Evolutionary conservation across 2,888 invertebrate species (phyloP).

Genomic region (Rhingia campestris): DNA sequence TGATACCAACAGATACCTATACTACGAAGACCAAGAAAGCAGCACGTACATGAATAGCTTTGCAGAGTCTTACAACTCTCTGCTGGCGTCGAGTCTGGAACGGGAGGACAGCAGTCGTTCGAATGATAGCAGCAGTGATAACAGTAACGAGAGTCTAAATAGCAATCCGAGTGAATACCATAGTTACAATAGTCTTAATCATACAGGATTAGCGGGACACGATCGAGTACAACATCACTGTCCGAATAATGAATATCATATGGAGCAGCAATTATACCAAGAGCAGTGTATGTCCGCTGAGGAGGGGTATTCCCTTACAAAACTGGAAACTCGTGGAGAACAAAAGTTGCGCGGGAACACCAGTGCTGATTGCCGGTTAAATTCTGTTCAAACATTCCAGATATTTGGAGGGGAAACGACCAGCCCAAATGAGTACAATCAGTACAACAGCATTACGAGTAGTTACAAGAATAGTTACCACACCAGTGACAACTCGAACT

Average conservation of each 20-base stretch:
- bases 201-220: slow-evolving; percentile 74
- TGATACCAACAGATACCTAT: slow-evolving; percentile 61
- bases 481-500: slow-evolving; percentile 47
- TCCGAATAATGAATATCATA: slow-evolving; percentile 76
- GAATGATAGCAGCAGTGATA: slow-evolving; percentile 44
- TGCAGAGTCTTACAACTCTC: slow-evolving; percentile 81
- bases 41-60: slow-evolving; percentile 78
- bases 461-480: slow-evolving; percentile 35
- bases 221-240: slow-evolving; percentile 74
- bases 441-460: slow-evolving; percentile 50
- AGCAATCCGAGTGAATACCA: slow-evolving; percentile 53
- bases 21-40: slow-evolving; percentile 62
- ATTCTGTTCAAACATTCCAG: slow-evolving; percentile 75
- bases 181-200: slow-evolving; percentile 71
- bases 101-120: slow-evolving; percentile 62
- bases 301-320: slow-evolving; percentile 82
- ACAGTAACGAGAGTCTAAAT: slow-evolving; percentile 27
- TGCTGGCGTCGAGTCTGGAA: slow-evolving; percentile 76
- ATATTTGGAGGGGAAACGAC: slow-evolving; percentile 65
- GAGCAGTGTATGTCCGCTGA: slow-evolving; percentile 79
- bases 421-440: slow-evolving; percentile 26
- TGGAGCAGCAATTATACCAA: slow-evolving; percentile 81
- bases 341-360: slow-evolving; percentile 75
- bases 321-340: slow-evolving; percentile 80
- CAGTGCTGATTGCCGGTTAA: slow-evolving; percentile 13